Evolutionary conservation across 2,888 invertebrate genomes (phyloP), one percentile per base, ranked within the genome.

Genomic region (Orthosia incerta): DNA sequence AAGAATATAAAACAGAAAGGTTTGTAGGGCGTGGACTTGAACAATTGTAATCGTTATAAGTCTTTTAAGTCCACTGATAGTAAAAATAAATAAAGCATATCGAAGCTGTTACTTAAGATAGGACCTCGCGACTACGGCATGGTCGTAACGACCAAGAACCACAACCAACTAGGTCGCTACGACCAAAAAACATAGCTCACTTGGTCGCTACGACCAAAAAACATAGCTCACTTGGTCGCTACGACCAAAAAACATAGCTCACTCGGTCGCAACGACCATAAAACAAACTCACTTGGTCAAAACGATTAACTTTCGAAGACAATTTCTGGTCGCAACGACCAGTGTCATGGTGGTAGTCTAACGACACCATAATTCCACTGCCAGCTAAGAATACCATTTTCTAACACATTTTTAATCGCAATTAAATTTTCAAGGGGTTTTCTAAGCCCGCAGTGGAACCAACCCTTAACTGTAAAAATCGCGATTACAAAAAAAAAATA

Each of bases 401-500:
- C 12, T 16, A 66, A 66, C 18, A 62, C 18, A 70, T 81, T 82
- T 60, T 57, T 66, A 48, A 71, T 51, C 26, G 20, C 23, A 57
- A 66, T 66, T 56, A 74, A 69, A 73, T 64, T 64, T 66, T 78
- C 69, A 4, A 48, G 26, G 13, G 5, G 62, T 62, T 60, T 82
- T 63, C 73, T 69, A 15, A 79, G 70, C 74, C 61, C n/a, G 2
- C 78, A 62, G 67, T 66, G 74, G 20, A 63, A 82, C 59, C 59
- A 80, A 59, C 11, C 72, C 56, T 74, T 74, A 80, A 76, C 77
- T 74, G 76, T 84, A 80, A 82, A 81, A 71, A 75, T 71, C 65
- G 85, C 66, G 82, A 88, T 89, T 88, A 89, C 83, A 91, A 91
- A 91, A 90, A 90, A 91, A 93, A 72, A 51, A 45, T 90, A 91